These are phyloP conservation scores for Euura lappo DNA, from an alignment of 1,140 invertebrate species.

Conservation along the genomic window DNA sequence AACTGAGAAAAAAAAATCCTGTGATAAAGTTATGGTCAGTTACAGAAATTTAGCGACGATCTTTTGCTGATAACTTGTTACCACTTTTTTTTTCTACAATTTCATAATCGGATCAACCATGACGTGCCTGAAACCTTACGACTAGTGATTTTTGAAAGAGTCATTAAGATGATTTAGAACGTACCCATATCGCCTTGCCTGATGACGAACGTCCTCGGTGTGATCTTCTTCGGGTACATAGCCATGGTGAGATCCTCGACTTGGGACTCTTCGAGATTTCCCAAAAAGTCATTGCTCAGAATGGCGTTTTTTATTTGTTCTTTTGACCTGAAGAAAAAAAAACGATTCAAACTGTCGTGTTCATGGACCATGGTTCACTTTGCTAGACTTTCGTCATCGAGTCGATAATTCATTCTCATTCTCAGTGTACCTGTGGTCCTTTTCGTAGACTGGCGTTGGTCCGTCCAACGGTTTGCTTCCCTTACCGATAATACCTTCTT, in stretches of 20 bases:
- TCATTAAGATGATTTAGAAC: conserved; percentile 17
- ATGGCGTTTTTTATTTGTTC: conserved; percentile 77
- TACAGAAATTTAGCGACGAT: too few relatives aligned
- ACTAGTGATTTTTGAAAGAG: neutral
- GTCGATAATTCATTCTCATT: conserved; percentile 2
- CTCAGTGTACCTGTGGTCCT: conserved; percentile 12
- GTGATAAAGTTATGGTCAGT: too few relatives aligned
- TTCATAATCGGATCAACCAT: neutral
- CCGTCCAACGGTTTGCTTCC: neutral
- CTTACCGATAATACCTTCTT: conserved; percentile 19
- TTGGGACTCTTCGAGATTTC: conserved; percentile 87
- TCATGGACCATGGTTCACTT: conserved; percentile 21
- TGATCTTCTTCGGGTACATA: conserved; percentile 84
- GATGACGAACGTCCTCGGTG: conserved; percentile 80
- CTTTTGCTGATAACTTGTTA: too few relatives aligned
- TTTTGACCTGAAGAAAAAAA: conserved; percentile 59
- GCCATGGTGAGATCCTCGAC: conserved; percentile 86
- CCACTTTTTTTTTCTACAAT: too few relatives aligned
- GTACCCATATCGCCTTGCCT: conserved; percentile 82
- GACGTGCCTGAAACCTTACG: neutral
- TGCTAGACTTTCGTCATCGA: neutral
- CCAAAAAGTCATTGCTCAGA: conserved; percentile 90
- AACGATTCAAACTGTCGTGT: conserved; percentile 22
- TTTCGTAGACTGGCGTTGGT: conserved; percentile 11
- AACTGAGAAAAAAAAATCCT: too few relatives aligned